Base-by-base conservation (phyloP, 2,888 invertebrate genomes). In the Sylvicola cinctus region DNA sequence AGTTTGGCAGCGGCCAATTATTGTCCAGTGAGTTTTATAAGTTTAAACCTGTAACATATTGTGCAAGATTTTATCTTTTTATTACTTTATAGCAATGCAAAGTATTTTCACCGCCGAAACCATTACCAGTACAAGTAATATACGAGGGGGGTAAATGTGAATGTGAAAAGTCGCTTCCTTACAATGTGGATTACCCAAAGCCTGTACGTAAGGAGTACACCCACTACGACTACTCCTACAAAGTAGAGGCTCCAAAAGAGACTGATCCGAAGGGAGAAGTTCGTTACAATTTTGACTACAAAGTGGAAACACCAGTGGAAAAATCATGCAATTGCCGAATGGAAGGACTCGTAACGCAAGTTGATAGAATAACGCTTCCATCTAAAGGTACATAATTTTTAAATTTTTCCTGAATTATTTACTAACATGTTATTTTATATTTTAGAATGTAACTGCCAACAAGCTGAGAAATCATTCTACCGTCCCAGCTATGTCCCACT, bases 211-310 rank as follows among this genome's bases (percentile, higher is more conserved):
- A 29, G 12, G 13, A 14, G 5, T 12, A 29, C 10, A 14, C 29
- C 4, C 29, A 29, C 14, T 29, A 29, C 29, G 29, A 29, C 14
- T 29, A 29, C 29, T 12, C 13, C 5, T 29, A 13, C 14, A 29
- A 12, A 10, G 14, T 29, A 13, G 29, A 29, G 14, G 13, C 13
- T 13, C 29, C 29, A 29, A 12, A 29, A 29, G 5, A 29, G 14
- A 4, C 29, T n/a, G n/a, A n/a, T n/a, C n/a, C n/a, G n/a, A n/a
- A n/a, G n/a, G n/a, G n/a, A n/a, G 29, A 29, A 10, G 29, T 29
- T 10, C 25, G 27, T n/a, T 33, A 33, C 14, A 33, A 33, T 25
- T 33, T 33, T 15, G 32, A 33, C 12, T 33, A 33, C 27, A 26
- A 11, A 16, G 2, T 33, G 11, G 16, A 33, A 15, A 13, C 7